phyloP scores from a whole-genome alignment of 2,113 vertebrate genomes.

The Aleadryas rufinucha region DNA sequence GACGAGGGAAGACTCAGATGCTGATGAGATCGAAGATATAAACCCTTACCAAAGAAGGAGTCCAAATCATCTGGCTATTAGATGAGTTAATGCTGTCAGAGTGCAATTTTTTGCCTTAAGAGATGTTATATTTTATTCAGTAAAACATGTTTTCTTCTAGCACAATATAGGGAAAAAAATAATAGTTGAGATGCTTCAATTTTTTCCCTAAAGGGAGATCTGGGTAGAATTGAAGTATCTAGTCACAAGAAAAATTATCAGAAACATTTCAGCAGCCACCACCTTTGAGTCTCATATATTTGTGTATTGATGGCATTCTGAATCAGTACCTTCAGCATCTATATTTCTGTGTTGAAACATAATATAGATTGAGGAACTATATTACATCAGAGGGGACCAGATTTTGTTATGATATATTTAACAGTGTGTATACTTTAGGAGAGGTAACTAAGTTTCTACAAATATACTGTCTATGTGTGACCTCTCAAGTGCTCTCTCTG shows the following conservation, averaged over 20 bases:
- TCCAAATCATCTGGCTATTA: neutral
- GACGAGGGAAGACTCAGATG: neutral
- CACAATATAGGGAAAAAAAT: fast-evolving
- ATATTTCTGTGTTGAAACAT: neutral
- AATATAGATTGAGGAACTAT: neutral
- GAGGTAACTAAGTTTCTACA: neutral
- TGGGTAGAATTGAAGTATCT: neutral
- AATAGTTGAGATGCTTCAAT: neutral
- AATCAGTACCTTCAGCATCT: neutral
- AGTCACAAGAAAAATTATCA: neutral
- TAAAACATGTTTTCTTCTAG: neutral
- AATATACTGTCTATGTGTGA: neutral
- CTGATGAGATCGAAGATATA: neutral
- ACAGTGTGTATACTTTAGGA: neutral
- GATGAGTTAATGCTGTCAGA: neutral
- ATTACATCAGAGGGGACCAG: neutral
- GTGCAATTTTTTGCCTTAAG: neutral
- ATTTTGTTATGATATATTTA: neutral
- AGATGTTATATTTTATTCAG: neutral
- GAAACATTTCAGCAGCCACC: neutral
- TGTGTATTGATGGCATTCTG: neutral
- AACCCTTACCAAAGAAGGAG: neutral
- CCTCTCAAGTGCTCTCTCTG: neutral
- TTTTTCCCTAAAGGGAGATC: neutral
- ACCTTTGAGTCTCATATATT: neutral